A percentile compares a stretch with the other conserved stretches of the same genome.
Evolutionary conservation across 2,888 invertebrate species (phyloP).

Genomic region (Cerceris rybyensis): DNA sequence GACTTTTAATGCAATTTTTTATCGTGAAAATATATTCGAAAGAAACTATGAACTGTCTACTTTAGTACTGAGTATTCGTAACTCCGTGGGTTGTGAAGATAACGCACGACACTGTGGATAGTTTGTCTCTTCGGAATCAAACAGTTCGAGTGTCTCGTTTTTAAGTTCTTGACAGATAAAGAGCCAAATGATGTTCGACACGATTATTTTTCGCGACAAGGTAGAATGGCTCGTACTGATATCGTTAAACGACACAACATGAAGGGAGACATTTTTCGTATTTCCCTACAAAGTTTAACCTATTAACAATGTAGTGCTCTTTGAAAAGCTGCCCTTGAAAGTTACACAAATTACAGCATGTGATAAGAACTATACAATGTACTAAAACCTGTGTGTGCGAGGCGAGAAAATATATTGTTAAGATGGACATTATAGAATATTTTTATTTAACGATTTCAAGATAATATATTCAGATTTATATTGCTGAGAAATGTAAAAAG

Average conservation of each 20-base stretch:
- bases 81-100: neutral
- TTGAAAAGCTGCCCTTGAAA: slow-evolving; percentile 33
- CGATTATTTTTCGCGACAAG: slow-evolving; percentile 5
- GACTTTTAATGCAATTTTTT: slow-evolving; percentile 12
- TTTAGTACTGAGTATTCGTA: neutral
- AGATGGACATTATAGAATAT: slow-evolving; percentile 8
- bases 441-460: slow-evolving; percentile 15
- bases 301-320: slow-evolving; percentile 44
- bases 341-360: slow-evolving; percentile 19
- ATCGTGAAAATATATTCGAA: neutral
- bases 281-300: slow-evolving; percentile 5
- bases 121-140: neutral
- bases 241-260: slow-evolving; percentile 20
- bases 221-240: slow-evolving; percentile 12
- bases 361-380: slow-evolving; percentile 26
- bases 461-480: slow-evolving; percentile 25
- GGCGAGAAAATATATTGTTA: slow-evolving; percentile 30
- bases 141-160: neutral
- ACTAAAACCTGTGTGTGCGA: slow-evolving; percentile 8
- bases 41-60: neutral
- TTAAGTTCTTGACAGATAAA: slow-evolving; percentile 12
- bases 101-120: neutral
- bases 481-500: slow-evolving; percentile 34
- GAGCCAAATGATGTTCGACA: slow-evolving; percentile 16
- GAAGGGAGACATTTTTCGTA: slow-evolving; percentile 12